A percentile compares a stretch with the other conserved stretches of the same genome.
Evolutionary conservation across 2,797 vertebrate species (phyloP).

Genomic region (Lophius americanus): DNA sequence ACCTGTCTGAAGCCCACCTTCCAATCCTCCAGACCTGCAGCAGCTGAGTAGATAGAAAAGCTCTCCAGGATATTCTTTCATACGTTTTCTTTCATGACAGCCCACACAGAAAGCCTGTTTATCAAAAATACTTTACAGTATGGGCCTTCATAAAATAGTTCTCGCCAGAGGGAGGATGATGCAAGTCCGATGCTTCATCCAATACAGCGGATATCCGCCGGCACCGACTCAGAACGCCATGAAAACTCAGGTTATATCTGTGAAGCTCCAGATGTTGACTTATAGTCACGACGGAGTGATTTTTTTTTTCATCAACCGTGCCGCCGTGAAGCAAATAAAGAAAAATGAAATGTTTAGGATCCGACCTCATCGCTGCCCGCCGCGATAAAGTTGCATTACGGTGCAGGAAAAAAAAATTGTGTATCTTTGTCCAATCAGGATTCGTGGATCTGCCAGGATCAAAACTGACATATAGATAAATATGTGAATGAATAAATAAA

Average conservation of each 20-base stretch:
- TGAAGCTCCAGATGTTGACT: background rate
- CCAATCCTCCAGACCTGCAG: constrained; percentile 19
- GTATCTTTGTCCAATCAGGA: no score
- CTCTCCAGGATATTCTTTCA: background rate
- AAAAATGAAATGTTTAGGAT: no score
- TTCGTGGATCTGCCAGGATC: no score
- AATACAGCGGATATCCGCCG: background rate
- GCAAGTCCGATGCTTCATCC: background rate
- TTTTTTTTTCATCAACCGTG: background rate
- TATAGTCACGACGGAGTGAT: no score
- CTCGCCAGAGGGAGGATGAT: background rate
- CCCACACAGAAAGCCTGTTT: constrained; percentile 14
- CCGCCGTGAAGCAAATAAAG: background rate
- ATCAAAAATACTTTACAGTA: constrained; percentile 9
- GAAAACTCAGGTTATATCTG: background rate
- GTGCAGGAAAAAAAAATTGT: no score
- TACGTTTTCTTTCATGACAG: background rate
- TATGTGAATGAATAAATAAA: no score
- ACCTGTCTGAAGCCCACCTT: constrained; percentile 30
- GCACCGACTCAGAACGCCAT: background rate
- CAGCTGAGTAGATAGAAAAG: constrained; percentile 29
- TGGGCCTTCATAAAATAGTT: background rate
- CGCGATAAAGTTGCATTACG: no score
- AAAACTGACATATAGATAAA: no score
- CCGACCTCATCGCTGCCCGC: no score